Conservation (phyloP, 2,888 invertebrate genomes). For the Cataglyphis albicans region DNA sequence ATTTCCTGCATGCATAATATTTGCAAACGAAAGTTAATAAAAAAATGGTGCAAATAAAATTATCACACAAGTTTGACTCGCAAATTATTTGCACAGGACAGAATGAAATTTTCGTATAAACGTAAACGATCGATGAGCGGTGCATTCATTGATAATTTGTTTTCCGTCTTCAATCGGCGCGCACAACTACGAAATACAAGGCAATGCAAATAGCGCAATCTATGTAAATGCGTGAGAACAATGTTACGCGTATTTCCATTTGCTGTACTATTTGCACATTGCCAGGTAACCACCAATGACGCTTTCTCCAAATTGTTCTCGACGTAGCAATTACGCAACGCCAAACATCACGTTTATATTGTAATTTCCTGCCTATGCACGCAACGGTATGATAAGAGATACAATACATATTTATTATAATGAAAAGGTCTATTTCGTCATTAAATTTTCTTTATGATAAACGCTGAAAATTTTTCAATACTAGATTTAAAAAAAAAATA, state of each 20-base stretch:
- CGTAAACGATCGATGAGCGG: background rate
- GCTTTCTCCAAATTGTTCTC: conserved; percentile 54
- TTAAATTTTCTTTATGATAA: conserved; percentile 21
- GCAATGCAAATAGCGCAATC: conserved; percentile 49
- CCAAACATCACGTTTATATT: conserved; percentile 76
- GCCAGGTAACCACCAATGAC: conserved; percentile 51
- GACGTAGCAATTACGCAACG: conserved; percentile 66
- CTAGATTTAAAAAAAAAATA: background rate
- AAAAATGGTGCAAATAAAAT: background rate
- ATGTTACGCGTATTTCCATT: conserved; percentile 51
- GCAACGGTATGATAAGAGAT: background rate
- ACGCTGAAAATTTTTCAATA: background rate
- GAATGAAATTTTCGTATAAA: background rate
- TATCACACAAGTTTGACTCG: background rate
- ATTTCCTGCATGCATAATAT: background rate
- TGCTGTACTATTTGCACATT: conserved; percentile 32
- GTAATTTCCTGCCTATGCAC: conserved; percentile 72
- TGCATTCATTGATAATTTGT: conserved; percentile 31
- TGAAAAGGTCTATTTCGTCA: conserved; percentile 15
- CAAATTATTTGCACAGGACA: background rate
- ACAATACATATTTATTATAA: conserved; percentile 18
- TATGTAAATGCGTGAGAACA: conserved; percentile 53
- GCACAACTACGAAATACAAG: conserved; percentile 28
- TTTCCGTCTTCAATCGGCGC: conserved; percentile 15
- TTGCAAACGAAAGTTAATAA: background rate